These are phyloP conservation scores for Microtus obscurus DNA, from an alignment of 2,797 vertebrate species.

Conservation along the genomic window DNA sequence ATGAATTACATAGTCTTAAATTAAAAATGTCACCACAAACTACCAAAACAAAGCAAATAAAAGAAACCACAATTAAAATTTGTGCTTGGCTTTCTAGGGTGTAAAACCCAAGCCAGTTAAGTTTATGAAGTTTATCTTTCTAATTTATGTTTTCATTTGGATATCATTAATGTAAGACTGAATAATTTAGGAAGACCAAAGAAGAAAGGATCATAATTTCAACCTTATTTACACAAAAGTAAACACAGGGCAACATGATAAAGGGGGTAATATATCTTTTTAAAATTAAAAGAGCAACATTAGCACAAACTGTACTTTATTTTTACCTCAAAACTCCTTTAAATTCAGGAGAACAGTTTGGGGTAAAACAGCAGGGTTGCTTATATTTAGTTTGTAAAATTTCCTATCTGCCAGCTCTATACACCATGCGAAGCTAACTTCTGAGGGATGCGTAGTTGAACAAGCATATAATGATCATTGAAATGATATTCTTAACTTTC, in stretches of 20 bases:
- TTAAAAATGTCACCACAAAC: neutral
- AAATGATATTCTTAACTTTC: conserved; percentile 41
- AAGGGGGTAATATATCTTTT: neutral
- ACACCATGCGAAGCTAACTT: conserved; percentile 27
- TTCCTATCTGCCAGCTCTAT: conserved; percentile 39
- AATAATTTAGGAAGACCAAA: neutral
- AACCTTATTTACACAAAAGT: neutral
- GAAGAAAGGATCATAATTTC: neutral
- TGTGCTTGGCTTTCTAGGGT: neutral
- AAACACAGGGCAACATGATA: neutral
- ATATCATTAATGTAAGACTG: neutral
- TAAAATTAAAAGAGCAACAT: neutral
- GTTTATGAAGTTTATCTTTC: neutral
- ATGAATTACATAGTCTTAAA: neutral
- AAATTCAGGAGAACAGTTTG: conserved; percentile 26
- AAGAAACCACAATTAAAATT: neutral
- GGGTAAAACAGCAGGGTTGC: neutral
- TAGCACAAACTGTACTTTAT: conserved; percentile 6
- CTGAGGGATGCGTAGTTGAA: conserved; percentile 23
- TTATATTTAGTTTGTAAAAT: conserved; percentile 42
- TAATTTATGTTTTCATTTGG: conserved; percentile 5
- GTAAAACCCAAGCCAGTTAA: neutral
- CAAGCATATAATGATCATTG: conserved; percentile 20
- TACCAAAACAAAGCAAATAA: neutral
- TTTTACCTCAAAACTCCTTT: neutral